A percentile compares a stretch with the other conserved stretches of the same genome.
Conservation (phyloP, 2,888 invertebrate species). For the Sesamia inferens region DNA sequence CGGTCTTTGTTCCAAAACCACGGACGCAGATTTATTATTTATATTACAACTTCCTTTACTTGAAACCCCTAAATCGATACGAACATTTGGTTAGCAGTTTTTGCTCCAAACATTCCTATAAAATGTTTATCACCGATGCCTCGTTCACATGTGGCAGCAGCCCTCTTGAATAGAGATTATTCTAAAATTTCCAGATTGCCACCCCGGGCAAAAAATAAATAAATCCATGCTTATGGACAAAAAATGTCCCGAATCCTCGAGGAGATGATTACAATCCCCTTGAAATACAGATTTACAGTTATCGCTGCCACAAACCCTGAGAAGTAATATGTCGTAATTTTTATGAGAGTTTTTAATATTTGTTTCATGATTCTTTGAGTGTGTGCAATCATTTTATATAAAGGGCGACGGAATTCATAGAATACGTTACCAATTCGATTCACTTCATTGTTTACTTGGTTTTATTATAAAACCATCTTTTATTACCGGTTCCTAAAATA, state of each 20-base stretch:
- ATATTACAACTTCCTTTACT: conserved; percentile 86
- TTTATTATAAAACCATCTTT: not conserved
- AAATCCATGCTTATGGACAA: conserved; percentile 84
- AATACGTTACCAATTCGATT: not conserved
- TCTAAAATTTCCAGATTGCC: conserved; percentile 90
- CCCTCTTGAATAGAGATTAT: conserved; percentile 86
- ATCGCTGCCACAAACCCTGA: conserved; percentile 68
- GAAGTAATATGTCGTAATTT: conserved; percentile 51
- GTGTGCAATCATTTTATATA: conserved; percentile 30
- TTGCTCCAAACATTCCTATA: conserved; percentile 89
- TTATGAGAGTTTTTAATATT: conserved; percentile 46
- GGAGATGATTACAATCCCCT: conserved; percentile 83
- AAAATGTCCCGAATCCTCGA: conserved; percentile 86
- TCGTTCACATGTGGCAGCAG: conserved; percentile 84
- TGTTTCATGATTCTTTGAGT: conserved; percentile 32
- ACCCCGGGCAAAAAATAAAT: conserved; percentile 89
- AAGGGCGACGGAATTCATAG: not conserved
- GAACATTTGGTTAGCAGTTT: conserved; percentile 88
- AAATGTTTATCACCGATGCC: conserved; percentile 88
- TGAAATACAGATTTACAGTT: conserved; percentile 85
- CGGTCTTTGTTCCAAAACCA: conserved; percentile 51
- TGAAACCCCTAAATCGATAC: conserved; percentile 81
- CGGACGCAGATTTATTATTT: conserved; percentile 75
- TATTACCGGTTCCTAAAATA: not conserved
- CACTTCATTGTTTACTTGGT: not conserved